A percentile compares a stretch with the other conserved stretches of the same genome.
phyloP scores from a whole-genome alignment of 2,888 invertebrate species.

The Eretmocerus hayati region DNA sequence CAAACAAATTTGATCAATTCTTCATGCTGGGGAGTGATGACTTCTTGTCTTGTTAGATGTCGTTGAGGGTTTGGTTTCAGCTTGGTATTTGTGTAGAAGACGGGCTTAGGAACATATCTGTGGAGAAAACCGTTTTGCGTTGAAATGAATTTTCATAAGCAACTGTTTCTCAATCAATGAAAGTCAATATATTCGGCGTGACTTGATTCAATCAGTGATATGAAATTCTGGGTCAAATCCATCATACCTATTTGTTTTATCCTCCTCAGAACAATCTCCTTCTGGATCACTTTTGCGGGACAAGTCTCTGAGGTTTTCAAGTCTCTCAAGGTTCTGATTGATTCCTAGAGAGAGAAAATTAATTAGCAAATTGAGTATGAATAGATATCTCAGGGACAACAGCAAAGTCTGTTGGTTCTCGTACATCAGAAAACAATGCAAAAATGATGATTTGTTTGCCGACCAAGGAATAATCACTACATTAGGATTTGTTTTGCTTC shows the following conservation, averaged over 20 bases:
- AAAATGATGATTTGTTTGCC: too few species aligned
- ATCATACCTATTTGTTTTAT: conserved; percentile 58
- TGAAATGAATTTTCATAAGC: too few species aligned
- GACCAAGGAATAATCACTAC: too few species aligned
- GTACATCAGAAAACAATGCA: too few species aligned
- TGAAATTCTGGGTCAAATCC: neutral
- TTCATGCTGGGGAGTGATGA: conserved; percentile 72
- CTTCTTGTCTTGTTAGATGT: conserved; percentile 53
- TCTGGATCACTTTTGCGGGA: conserved; percentile 62
- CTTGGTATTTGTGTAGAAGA: conserved; percentile 67
- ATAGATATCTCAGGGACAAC: too few species aligned
- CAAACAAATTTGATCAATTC: conserved; percentile 80
- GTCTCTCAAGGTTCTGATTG: conserved; percentile 73
- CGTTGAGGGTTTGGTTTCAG: conserved; percentile 57
- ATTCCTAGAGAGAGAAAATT: conserved; percentile 54
- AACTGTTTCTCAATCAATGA: too few species aligned
- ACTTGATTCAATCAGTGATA: too few species aligned
- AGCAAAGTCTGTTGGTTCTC: too few species aligned
- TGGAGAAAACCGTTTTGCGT: too few species aligned
- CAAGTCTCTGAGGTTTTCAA: conserved; percentile 67
- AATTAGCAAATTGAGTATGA: too few species aligned
- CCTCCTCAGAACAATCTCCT: conserved; percentile 55
- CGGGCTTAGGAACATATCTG: conserved; percentile 67
- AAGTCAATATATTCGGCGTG: too few species aligned
- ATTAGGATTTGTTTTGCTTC: too few species aligned